Conservation (phyloP, 2,888 invertebrate species). For the Caradrina kadenii region DNA sequence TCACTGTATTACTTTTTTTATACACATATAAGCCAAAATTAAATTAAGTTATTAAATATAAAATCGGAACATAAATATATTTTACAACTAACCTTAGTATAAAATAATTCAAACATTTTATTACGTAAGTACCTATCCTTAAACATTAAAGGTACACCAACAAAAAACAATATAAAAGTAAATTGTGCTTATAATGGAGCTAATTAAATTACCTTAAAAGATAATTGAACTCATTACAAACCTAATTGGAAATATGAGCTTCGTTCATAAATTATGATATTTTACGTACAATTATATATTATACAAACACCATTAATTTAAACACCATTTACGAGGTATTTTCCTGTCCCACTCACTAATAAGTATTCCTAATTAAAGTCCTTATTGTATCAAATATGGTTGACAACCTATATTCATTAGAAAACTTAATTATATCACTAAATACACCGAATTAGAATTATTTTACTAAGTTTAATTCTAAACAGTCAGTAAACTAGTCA, state of each 20-base stretch:
- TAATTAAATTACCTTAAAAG: slow-evolving; percentile 9
- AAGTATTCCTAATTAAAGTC: slow-evolving; percentile 9
- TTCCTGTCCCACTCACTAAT: slow-evolving; percentile 14
- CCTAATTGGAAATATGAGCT: slow-evolving; percentile 31
- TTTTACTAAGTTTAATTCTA: slow-evolving; percentile 7
- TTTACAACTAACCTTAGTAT: too few species aligned
- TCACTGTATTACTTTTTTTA: too few species aligned
- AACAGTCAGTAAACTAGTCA: not conserved
- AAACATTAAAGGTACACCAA: too few species aligned
- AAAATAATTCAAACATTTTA: too few species aligned
- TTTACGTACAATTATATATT: slow-evolving; percentile 20
- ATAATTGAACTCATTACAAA: slow-evolving; percentile 6
- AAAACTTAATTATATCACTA: slow-evolving; percentile 24
- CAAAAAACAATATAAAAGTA: slow-evolving; percentile 1
- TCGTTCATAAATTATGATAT: slow-evolving; percentile 12
- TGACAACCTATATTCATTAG: slow-evolving; percentile 19
- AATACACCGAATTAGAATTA: not conserved
- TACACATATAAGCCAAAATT: too few species aligned
- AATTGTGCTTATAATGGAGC: not conserved
- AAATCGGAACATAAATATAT: too few species aligned
- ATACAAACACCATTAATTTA: slow-evolving; percentile 27
- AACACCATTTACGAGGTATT: slow-evolving; percentile 5
- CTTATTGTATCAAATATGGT: slow-evolving; percentile 6
- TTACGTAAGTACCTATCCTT: too few species aligned
- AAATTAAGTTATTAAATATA: too few species aligned